Evolutionary conservation across 2,797 vertebrate genomes (phyloP).

Genomic region (Astyanax mexicanus): DNA sequence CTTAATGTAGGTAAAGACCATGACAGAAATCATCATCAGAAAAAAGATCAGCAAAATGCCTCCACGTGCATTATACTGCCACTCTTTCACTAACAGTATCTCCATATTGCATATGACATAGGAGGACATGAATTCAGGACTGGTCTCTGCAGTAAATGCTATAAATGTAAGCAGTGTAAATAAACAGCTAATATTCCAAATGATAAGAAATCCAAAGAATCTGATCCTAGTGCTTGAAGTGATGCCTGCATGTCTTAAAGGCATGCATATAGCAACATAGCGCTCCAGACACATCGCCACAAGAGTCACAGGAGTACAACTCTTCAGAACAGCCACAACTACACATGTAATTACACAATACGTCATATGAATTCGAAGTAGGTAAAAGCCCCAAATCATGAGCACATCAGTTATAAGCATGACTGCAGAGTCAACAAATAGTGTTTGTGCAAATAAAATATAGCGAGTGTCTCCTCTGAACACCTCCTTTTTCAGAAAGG

Average conservation of each 20-base stretch:
- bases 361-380: slow-evolving; percentile 18
- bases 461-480: slow-evolving; percentile 68
- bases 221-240: slow-evolving; percentile 11
- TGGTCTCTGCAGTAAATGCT: background rate
- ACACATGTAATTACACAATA: slow-evolving; percentile 45
- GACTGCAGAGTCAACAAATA: slow-evolving; percentile 60
- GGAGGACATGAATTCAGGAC: background rate
- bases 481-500: slow-evolving; percentile 59
- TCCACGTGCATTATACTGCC: slow-evolving; percentile 25
- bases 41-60: slow-evolving; percentile 16
- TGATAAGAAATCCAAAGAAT: slow-evolving; percentile 12
- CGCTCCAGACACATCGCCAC: slow-evolving; percentile 69
- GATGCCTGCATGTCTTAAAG: slow-evolving; percentile 52
- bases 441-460: slow-evolving; percentile 65
- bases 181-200: background rate
- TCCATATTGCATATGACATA: slow-evolving; percentile 8
- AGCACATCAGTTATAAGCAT: slow-evolving; percentile 55
- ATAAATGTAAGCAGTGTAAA: too few species aligned
- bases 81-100: slow-evolving; percentile 8
- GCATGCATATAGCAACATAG: slow-evolving; percentile 68
- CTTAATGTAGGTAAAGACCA: slow-evolving; percentile 48
- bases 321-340: background rate
- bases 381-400: slow-evolving; percentile 14
- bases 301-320: slow-evolving; percentile 65
- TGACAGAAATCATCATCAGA: slow-evolving; percentile 1